Evolutionary conservation across 2,113 vertebrate species (phyloP).

Genomic region (Tychaedon coryphoeus): DNA sequence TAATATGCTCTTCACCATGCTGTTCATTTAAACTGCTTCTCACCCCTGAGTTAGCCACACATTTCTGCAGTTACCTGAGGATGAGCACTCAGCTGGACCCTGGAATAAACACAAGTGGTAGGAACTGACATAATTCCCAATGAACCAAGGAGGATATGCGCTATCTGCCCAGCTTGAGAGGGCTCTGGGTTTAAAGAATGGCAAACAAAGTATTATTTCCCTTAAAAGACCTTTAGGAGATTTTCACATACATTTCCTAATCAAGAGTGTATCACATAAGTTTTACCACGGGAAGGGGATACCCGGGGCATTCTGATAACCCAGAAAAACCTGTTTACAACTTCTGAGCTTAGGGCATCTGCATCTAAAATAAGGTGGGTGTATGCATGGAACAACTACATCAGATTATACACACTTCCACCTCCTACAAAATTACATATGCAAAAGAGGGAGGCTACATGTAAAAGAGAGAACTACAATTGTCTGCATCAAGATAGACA

Average conservation of each 20-base stretch:
- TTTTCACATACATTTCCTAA: neutral
- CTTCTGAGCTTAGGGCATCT: neutral
- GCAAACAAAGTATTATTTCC: neutral
- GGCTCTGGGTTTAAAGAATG: neutral
- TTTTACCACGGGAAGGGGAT: neutral
- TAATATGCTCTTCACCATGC: neutral
- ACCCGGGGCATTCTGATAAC: neutral
- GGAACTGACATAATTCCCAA: neutral
- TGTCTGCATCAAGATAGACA: conserved; percentile 21
- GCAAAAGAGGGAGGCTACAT: conserved; percentile 23
- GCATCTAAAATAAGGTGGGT: conserved; percentile 3
- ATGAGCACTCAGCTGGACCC: accelerated
- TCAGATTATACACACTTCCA: conserved; percentile 2
- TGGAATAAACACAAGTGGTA: neutral
- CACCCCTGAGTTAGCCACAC: neutral
- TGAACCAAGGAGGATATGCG: neutral
- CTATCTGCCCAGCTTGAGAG: neutral
- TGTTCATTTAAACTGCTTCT: neutral
- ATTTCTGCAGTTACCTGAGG: neutral
- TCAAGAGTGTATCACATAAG: neutral
- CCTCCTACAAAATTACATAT: neutral
- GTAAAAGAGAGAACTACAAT: neutral
- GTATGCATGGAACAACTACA: neutral
- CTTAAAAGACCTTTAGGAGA: neutral
- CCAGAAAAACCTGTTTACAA: conserved; percentile 13